Conservation (phyloP, 2,797 vertebrate species). For the Petrocephalus schoutedeni region DNA sequence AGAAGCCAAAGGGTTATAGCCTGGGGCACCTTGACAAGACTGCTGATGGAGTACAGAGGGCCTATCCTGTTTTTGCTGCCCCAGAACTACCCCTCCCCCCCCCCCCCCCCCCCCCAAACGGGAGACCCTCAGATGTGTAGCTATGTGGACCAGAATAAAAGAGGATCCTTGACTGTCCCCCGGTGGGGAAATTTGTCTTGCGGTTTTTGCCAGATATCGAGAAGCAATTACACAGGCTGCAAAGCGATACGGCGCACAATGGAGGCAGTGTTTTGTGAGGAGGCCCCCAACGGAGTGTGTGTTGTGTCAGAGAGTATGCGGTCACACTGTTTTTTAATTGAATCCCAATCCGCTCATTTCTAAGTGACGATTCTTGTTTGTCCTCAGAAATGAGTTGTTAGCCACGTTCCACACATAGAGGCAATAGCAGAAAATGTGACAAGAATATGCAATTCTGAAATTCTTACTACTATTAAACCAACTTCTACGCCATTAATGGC, state of each 20-base stretch:
- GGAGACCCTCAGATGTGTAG: conserved; percentile 40
- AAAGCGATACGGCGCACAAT: conserved; percentile 31
- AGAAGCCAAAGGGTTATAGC: conserved; percentile 23
- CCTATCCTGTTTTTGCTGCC: background rate
- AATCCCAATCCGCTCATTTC: background rate
- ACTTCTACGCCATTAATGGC: background rate
- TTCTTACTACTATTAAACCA: background rate
- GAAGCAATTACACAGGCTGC: conserved; percentile 34
- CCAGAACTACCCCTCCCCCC: conserved; percentile 29
- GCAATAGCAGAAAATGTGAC: background rate
- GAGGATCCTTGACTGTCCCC: conserved; percentile 38
- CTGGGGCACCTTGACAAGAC: background rate
- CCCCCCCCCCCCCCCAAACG: background rate
- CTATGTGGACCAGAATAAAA: conserved; percentile 39
- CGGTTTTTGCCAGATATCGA: conserved; percentile 26
- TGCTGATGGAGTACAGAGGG: background rate
- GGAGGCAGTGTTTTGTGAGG: conserved; percentile 6
- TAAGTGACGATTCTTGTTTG: background rate
- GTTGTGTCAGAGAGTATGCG: background rate
- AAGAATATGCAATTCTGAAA: background rate
- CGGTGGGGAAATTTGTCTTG: conserved; percentile 34
- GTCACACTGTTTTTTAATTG: background rate
- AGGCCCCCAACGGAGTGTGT: background rate
- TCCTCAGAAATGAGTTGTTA: background rate
- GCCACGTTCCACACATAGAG: background rate